These are phyloP conservation scores for Crocallis elinguaria DNA, from an alignment of 2,888 invertebrate genomes.

Conservation along the genomic window DNA sequence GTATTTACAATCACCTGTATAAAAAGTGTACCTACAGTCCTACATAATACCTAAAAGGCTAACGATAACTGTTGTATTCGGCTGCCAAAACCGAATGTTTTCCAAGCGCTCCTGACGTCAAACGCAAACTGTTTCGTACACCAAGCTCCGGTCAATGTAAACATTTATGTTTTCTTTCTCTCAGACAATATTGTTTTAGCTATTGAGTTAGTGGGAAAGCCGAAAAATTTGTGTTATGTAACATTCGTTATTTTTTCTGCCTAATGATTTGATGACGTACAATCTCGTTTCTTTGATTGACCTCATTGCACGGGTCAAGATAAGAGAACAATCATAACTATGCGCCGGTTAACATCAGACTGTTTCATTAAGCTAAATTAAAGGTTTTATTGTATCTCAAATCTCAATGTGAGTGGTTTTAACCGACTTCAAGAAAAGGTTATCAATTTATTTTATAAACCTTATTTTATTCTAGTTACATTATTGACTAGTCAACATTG, in stretches of 20 bases:
- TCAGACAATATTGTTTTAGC: slow-evolving; percentile 36
- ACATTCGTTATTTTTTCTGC: slow-evolving; percentile 10
- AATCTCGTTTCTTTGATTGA: slow-evolving; percentile 67
- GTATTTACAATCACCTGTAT: neutral
- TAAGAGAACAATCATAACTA: slow-evolving; percentile 15
- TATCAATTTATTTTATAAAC: too few relatives aligned
- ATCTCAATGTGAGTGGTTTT: too few relatives aligned
- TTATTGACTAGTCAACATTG: too few relatives aligned
- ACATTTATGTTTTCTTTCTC: slow-evolving; percentile 61
- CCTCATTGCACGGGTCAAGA: slow-evolving; percentile 65
- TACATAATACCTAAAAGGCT: slow-evolving; percentile 36
- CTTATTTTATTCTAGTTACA: too few relatives aligned
- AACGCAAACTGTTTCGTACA: slow-evolving; percentile 61
- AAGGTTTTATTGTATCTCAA: too few relatives aligned
- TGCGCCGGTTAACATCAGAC: slow-evolving; percentile 39
- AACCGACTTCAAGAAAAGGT: too few relatives aligned
- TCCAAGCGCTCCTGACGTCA: slow-evolving; percentile 64
- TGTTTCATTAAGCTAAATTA: neutral
- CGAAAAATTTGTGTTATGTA: slow-evolving; percentile 18
- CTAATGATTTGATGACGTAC: slow-evolving; percentile 60
- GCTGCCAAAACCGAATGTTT: slow-evolving; percentile 45
- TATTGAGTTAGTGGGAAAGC: slow-evolving; percentile 21
- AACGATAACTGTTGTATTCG: slow-evolving; percentile 42
- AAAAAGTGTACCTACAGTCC: slow-evolving; percentile 1
- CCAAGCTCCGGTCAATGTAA: slow-evolving; percentile 61